Evolutionary conservation across 2,888 invertebrate genomes (phyloP).

Genomic region (Sicus ferrugineus): DNA sequence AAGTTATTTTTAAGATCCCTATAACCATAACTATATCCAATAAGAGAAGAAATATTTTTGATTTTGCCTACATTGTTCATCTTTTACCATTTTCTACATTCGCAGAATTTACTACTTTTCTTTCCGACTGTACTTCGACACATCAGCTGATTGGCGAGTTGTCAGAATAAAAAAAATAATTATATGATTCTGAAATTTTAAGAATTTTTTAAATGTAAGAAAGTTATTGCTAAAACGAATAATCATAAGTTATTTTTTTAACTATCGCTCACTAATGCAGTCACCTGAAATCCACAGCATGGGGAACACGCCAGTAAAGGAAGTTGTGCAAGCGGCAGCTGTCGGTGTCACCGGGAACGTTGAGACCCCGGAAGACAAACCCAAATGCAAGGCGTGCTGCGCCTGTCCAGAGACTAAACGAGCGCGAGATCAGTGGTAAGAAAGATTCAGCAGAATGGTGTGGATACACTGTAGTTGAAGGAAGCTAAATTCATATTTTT

Average conservation of each 20-base stretch:
- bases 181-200: too few species aligned
- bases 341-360: constrained; percentile 54
- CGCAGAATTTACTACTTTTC: background rate
- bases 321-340: constrained; percentile 63
- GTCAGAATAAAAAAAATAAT: constrained; percentile 9
- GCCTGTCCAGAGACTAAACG: constrained; percentile 96
- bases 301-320: constrained; percentile 69
- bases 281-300: constrained; percentile 55
- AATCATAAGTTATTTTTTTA: too few species aligned
- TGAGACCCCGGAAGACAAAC: constrained; percentile 66
- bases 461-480: background rate
- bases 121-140: background rate
- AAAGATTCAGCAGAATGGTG: background rate
- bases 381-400: constrained; percentile 93
- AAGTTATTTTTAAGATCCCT: too few species aligned
- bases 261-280: too few species aligned
- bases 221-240: too few species aligned
- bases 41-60: too few species aligned
- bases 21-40: too few species aligned
- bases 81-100: too few species aligned
- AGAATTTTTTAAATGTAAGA: too few species aligned
- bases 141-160: constrained; percentile 15
- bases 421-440: constrained; percentile 89
- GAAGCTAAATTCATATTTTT: background rate
- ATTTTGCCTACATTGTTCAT: too few species aligned